phyloP scores from a whole-genome alignment of 2,888 invertebrate species.

The Ectemnius continuus region DNA sequence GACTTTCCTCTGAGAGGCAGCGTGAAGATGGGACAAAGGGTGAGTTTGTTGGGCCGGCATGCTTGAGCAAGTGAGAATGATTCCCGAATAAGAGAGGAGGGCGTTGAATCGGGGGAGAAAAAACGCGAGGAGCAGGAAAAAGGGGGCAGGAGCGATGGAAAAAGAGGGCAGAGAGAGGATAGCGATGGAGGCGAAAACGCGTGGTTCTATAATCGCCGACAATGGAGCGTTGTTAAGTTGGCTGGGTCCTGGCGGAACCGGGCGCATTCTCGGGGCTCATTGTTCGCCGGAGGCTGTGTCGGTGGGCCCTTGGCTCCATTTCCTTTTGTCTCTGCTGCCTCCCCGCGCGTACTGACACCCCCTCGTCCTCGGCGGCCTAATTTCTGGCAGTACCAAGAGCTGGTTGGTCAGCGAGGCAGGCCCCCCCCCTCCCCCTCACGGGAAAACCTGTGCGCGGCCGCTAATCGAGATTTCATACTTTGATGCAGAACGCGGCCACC shows the following conservation, averaged over 20 bases:
- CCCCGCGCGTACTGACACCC: constrained; percentile 24
- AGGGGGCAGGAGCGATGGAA: constrained; percentile 8
- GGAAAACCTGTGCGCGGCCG: constrained; percentile 56
- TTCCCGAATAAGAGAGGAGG: neutral
- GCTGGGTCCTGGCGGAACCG: constrained; percentile 40
- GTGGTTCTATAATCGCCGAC: constrained; percentile 70
- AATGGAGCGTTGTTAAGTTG: constrained; percentile 67
- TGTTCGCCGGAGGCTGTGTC: constrained; percentile 47
- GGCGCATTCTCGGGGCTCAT: constrained; percentile 56
- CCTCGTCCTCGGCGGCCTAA: constrained; percentile 40
- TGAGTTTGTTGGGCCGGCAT: constrained; percentile 11
- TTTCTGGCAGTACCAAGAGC: constrained; percentile 59
- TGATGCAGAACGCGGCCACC: constrained; percentile 27
- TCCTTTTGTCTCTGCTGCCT: constrained; percentile 29
- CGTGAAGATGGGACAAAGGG: constrained; percentile 8
- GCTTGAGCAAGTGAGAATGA: constrained; percentile 22
- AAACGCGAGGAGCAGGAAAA: neutral
- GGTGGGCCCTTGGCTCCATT: constrained; percentile 18
- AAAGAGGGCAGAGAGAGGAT: constrained; percentile 13
- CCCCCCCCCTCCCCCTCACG: no score
- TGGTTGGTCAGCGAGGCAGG: no score
- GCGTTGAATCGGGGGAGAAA: constrained; percentile 46
- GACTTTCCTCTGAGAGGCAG: no score
- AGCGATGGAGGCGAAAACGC: constrained; percentile 61
- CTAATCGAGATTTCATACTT: constrained; percentile 71